Evolutionary conservation across 2,888 invertebrate genomes (phyloP).

Genomic region (Heliconius cydno): DNA sequence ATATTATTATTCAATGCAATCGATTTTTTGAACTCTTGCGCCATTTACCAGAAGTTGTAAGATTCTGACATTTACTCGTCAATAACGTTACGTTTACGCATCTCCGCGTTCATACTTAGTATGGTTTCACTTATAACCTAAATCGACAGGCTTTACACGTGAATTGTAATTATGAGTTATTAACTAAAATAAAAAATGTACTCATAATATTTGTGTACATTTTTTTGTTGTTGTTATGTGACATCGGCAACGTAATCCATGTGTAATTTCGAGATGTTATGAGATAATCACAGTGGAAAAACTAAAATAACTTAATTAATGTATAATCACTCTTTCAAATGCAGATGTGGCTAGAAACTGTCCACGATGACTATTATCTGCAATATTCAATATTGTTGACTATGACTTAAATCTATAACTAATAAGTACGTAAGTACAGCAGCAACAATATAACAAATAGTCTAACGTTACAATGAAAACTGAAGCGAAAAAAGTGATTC

Average conservation of each 20-base stretch:
- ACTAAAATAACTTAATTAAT: neutral
- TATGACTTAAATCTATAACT: no score
- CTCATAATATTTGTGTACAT: neutral
- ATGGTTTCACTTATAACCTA: constrained; percentile 4
- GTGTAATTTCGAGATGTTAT: no score
- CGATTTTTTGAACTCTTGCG: neutral
- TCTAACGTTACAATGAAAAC: no score
- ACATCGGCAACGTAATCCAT: neutral
- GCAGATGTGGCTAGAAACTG: neutral
- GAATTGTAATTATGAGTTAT: neutral
- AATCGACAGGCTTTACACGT: neutral
- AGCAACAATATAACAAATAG: no score
- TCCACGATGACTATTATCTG: no score
- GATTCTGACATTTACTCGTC: neutral
- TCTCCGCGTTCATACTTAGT: neutral
- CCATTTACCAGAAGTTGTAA: neutral
- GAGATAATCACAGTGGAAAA: no score
- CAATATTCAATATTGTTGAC: no score
- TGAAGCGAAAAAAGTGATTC: no score
- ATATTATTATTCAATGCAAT: neutral
- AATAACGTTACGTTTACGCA: neutral
- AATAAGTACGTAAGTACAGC: no score
- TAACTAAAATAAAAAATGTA: neutral
- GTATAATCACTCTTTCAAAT: neutral
- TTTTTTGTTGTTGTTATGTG: neutral